Base-by-base conservation (phyloP, 2,888 invertebrate genomes). In the Sipha maydis region DNA sequence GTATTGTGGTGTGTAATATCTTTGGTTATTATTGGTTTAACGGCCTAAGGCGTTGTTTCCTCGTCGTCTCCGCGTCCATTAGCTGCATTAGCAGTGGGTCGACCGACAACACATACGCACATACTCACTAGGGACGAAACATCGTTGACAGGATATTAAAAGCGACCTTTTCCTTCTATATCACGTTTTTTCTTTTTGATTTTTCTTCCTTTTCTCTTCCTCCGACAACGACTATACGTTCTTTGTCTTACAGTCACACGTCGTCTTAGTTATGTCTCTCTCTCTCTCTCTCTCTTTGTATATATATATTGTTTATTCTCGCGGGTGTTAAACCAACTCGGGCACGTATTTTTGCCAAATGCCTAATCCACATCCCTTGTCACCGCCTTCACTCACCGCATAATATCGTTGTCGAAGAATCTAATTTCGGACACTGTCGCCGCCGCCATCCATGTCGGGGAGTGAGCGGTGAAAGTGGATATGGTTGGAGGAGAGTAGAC, bases 1-100 rank as follows among this genome's bases (percentile, higher is more conserved):
- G 28, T 48, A 31, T 48, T 41, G 86, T 61, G 41, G 71, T 54
- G 84, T 85, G 88, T 88, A 88, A 88, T 88, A 88, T 88, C 82
- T 88, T 88, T 9, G 88, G 88, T 88, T 88, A 82, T 88, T 88
- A 88, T 88, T 88, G 88, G 88, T 88, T 88, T 88, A 88, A 88
- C 88, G 67, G 86, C 86, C 85, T 48, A n/a, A 85, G 85, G 85
- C 86, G 80, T 76, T 21, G 80, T 75, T 38, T n/a, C 67, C 73
- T 31, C 88, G 38, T 61, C 85, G 54, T 73, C 75, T 75, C 48
- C 75, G 48, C 75, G 88, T 88, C 80, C 88, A 88, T 88, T 88
- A 88, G 88, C 67, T 21, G 88, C 82, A 88, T 88, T 88, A 82
- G 88, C 73, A 31, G 25, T 71, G 28, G 76, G 19, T 75, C 88